Base-by-base conservation (phyloP, 2,888 invertebrate species). In the Xanthia icteritia region DNA sequence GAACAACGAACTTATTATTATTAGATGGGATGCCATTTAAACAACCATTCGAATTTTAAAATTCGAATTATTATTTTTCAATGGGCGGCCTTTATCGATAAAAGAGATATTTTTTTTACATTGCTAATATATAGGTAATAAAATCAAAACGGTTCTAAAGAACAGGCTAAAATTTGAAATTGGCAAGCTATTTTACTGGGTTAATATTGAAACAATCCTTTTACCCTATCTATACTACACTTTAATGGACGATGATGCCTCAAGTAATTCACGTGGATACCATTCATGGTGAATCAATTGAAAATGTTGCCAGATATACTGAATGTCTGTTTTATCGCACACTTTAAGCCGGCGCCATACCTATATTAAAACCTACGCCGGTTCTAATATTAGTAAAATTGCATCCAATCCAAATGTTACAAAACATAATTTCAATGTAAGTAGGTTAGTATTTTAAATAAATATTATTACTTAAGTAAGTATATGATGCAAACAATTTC, bases 271-370 rank as follows among this genome's bases (percentile, higher is more conserved):
- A 79, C 70, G 56, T 73, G 51, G 31, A 64, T 60, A 51, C 9
- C 42, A 45, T 63, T 39, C 51, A 51, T 70, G 73, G 65, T 15
- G 66, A 63, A 73, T 77, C 76, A 61, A 85, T 82, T 73, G 76
- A 61, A 81, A 83, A 73, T 79, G 83, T 86, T 83, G 83, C 83
- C 86, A 84, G 74, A 73, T 63, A 73, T 51, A 31, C 23, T 45
- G n/a, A 71, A 81, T 80, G 63, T 60, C 66, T 66, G 72, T 42
- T 82, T 78, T 85, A 83, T 82, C 65, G 71, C 20, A 23, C 64
- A 75, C 56, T 81, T 66, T 56, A 72, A 72, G 58, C 31, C 5
- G 51, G 80, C 51, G 80, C 75, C 75, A 48, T 23, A 48, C 17
- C 17, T 39, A 9, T 31, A 42, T 20, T n/a, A 51, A 23, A 39